Conservation (phyloP, 92 coral and sea anemone genomes). For the Metridium senile region DNA sequence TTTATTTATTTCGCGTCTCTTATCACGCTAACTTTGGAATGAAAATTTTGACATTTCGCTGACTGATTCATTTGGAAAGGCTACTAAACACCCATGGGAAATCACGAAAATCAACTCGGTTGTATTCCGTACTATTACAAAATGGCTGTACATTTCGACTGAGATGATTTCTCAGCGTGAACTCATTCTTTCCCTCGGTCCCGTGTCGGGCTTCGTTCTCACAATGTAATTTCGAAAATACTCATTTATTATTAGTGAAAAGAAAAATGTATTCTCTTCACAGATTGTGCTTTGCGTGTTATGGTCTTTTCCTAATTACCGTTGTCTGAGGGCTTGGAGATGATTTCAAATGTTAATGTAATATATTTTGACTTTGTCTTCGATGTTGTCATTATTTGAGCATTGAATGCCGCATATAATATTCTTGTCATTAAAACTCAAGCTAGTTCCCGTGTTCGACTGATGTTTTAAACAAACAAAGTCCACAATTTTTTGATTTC, state of each 20-base stretch:
- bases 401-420: constrained; percentile 8
- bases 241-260: constrained; percentile 43
- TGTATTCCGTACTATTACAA: constrained; percentile 16
- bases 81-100: neutral
- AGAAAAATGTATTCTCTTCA: neutral
- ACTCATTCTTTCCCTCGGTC: constrained; percentile 18
- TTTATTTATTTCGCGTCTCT: constrained; percentile 40
- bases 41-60: constrained; percentile 42
- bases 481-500: neutral
- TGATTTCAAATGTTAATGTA: constrained; percentile 9
- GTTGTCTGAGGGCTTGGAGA: constrained; percentile 2
- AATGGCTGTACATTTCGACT: constrained; percentile 28
- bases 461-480: neutral
- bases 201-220: neutral
- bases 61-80: constrained; percentile 2
- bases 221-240: constrained; percentile 27
- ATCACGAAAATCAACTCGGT: neutral
- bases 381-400: constrained; percentile 13
- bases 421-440: neutral
- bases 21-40: constrained; percentile 39
- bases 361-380: constrained; percentile 11
- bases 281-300: neutral
- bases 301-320: neutral
- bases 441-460: neutral
- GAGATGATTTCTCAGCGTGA: constrained; percentile 36